These are phyloP conservation scores for Galerucella nymphaeae DNA, from an alignment of 2,888 invertebrate species.

Conservation along the genomic window DNA sequence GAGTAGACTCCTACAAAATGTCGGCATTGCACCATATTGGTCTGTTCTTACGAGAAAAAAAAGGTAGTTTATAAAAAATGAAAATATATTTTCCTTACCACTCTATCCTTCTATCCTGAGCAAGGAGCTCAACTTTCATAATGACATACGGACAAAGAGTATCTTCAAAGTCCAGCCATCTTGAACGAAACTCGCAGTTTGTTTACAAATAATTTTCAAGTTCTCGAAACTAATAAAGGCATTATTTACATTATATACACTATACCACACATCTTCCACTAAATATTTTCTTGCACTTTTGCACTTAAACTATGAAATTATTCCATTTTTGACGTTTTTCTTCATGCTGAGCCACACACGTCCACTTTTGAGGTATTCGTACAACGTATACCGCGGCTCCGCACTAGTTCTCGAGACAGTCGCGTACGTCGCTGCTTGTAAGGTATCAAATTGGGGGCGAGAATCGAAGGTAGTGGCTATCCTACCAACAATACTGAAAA, in stretches of 20 bases:
- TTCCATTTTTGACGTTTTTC: slow-evolving; percentile 60
- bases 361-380: slow-evolving; percentile 56
- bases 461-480: slow-evolving; percentile 45
- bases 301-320: slow-evolving; percentile 55
- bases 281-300: slow-evolving; percentile 49
- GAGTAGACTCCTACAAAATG: slow-evolving; percentile 55
- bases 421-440: slow-evolving; percentile 40
- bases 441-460: slow-evolving; percentile 46
- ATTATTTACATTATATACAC: slow-evolving; percentile 51
- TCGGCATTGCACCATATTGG: slow-evolving; percentile 52
- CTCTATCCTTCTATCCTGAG: slow-evolving; percentile 72
- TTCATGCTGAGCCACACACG: slow-evolving; percentile 61
- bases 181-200: slow-evolving; percentile 64
- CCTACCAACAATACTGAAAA: slow-evolving; percentile 23
- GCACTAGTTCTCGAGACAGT: slow-evolving; percentile 38
- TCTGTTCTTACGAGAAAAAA: slow-evolving; percentile 24
- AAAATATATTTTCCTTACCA: slow-evolving; percentile 65
- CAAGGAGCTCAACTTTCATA: slow-evolving; percentile 76
- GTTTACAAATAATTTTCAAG: slow-evolving; percentile 55
- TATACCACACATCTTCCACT: slow-evolving; percentile 52
- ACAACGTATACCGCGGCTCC: slow-evolving; percentile 56
- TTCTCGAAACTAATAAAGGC: slow-evolving; percentile 40
- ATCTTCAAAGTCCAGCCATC: slow-evolving; percentile 80
- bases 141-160: slow-evolving; percentile 76
- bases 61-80: neutral